phyloP scores from a whole-genome alignment of 1,140 invertebrate genomes.

The Euwallacea similis region DNA sequence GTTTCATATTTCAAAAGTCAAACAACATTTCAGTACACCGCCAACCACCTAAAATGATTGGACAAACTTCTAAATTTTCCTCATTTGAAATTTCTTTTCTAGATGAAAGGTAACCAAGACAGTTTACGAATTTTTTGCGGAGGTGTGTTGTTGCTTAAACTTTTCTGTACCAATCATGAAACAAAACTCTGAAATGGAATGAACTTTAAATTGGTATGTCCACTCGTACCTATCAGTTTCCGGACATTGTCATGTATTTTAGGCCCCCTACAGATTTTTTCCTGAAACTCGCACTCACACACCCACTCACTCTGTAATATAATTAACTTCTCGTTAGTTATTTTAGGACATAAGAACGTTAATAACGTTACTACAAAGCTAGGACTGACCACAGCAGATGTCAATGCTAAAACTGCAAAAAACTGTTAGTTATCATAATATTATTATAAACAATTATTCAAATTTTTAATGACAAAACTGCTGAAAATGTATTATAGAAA shows the following conservation, averaged over 20 bases:
- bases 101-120: too few relatives aligned
- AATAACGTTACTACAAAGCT: not conserved
- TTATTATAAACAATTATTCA: not conserved
- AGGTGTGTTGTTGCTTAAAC: not conserved
- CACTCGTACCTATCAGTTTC: slow-evolving; percentile 51
- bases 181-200: slow-evolving; percentile 29
- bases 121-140: not conserved
- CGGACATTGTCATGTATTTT: slow-evolving; percentile 30
- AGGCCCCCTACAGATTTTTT: slow-evolving; percentile 41
- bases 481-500: too few relatives aligned
- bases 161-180: not conserved
- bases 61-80: too few relatives aligned
- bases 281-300: slow-evolving; percentile 40
- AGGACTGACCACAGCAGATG: slow-evolving; percentile 17
- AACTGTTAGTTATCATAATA: slow-evolving; percentile 4
- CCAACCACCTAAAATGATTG: not conserved
- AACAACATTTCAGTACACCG: not conserved
- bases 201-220: slow-evolving; percentile 42
- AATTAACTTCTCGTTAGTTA: slow-evolving; percentile 1
- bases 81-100: too few relatives aligned
- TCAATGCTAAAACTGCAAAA: slow-evolving; percentile 19
- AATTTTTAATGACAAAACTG: too few relatives aligned
- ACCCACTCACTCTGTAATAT: slow-evolving; percentile 36
- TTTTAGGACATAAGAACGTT: not conserved
- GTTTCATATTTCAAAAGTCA: not conserved